Base-by-base conservation (phyloP, 2,113 vertebrate genomes). In the Sylvietta virens region DNA sequence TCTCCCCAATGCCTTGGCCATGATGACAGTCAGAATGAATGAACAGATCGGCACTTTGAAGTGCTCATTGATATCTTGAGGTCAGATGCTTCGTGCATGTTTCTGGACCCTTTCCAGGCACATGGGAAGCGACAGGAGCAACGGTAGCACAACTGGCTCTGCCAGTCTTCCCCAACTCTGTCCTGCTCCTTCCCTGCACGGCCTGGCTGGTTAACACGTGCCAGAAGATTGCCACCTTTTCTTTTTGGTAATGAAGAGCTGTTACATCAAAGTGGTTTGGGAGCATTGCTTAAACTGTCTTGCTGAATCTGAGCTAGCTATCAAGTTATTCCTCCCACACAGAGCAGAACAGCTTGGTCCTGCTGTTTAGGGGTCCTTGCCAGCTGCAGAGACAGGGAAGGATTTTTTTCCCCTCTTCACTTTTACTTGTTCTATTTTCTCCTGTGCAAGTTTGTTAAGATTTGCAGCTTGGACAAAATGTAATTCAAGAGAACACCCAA, bases 271-370 rank as follows among this genome's bases (percentile, higher is more conserved):
- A 93, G 86, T 14, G 12, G 42, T 70, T 37, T 83, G 62, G 54
- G 61, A 62, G 33, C 62, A 88, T 42, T 86, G 54, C 71, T 96
- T 88, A 66, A 81, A 71, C 51, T 91, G 71, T 62, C 94, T 90
- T 66, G 42, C 85, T 94, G 82, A 86, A 88, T 95, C 67, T 83
- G 88, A 94, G 13, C 86, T 62, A 70, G 71, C 85, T 83, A 93
- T 92, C 79, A 66, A 90, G 82, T 93, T 92, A 88, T 94, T 88
- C 76, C 86, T 95, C 94, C 48, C 91, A 94, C 67, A 92, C 39
- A 92, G 93, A 90, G 85, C 37, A 73, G 87, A 96, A 92, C 92
- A 95, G 94, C 96, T 95, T 95, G 94, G 93, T 82, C 91, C 87
- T 95, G 89, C 95, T 97, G 95, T 92, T 95, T 44, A 88, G 71